These are phyloP conservation scores for Notothenia coriiceps DNA, from an alignment of 2,113 vertebrate species.

Conservation along the genomic window DNA sequence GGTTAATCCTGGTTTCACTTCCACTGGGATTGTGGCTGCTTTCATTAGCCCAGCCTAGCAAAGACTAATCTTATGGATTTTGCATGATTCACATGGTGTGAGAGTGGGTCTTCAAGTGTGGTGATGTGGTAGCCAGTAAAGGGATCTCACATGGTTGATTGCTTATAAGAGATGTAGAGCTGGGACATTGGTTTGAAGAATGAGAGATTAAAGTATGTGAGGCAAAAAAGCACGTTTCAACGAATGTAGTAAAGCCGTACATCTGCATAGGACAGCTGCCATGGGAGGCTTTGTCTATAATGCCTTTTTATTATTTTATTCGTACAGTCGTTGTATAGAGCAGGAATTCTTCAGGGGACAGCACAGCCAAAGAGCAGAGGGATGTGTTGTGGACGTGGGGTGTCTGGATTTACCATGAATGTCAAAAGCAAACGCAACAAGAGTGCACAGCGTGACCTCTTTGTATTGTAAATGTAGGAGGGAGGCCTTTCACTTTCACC, in stretches of 20 bases:
- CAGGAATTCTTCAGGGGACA: slow-evolving; percentile 1
- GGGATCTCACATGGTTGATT: slow-evolving; percentile 9
- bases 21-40: slow-evolving; percentile 33
- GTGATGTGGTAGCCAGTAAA: background rate
- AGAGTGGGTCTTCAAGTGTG: background rate
- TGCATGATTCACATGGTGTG: slow-evolving; percentile 16
- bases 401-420: slow-evolving; percentile 31
- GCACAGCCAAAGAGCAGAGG: background rate
- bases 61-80: slow-evolving; percentile 30
- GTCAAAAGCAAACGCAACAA: slow-evolving; percentile 5
- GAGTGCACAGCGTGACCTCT: slow-evolving; percentile 6
- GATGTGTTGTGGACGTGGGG: background rate
- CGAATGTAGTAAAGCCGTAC: slow-evolving; percentile 36
- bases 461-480: slow-evolving; percentile 40
- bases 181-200: background rate
- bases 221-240: slow-evolving; percentile 15
- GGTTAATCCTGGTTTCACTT: slow-evolving; percentile 29
- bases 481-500: slow-evolving; percentile 39
- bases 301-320: slow-evolving; percentile 27
- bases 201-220: slow-evolving; percentile 15
- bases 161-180: background rate
- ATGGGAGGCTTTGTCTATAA: slow-evolving; percentile 34
- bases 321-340: background rate
- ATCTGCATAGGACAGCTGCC: slow-evolving; percentile 22
- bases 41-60: slow-evolving; percentile 22